Evolutionary conservation across 2,113 vertebrate species (phyloP), one percentile per base, ranked within the genome.

Genomic region (Rhombomys opimus): DNA sequence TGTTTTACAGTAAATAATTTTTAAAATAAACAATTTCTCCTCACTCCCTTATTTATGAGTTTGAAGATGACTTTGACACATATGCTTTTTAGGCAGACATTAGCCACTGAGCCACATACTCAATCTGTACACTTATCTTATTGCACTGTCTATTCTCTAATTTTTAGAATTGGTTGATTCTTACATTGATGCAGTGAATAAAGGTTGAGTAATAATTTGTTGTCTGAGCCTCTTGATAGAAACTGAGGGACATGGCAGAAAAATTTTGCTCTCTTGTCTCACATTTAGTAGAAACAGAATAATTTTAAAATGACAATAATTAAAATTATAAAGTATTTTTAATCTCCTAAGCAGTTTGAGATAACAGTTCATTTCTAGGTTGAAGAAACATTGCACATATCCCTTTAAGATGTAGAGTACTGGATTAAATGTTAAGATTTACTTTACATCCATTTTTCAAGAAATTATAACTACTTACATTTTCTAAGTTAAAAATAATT

Each of bases 401-500:
- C 89, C n/a, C 81, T 92, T 30, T 95, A 85, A 75, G 7, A 68
- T n/a, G 22, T 59, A 75, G 63, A 91, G 20, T 85, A 88, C 65
- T 27, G 23, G 81, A 95, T n/a, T 92, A 70, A 70, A 17, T n/a
- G 18, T n/a, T 70, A n/a, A n/a, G 13, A 72, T 72, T 73, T 73
- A 38, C 70, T 73, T 38, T 70, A 38, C 15, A n/a, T 72, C 18
- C 9, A 72, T 73, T 73, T 73, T 90, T 38, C 61, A 77, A 81
- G 52, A 94, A 75, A 72, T 92, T 92, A 2, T 73, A 94, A 68
- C 54, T 93, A 32, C 27, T 87, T 22, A 76, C 50, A 46, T 65
- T 91, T 81, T 82, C 70, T 92, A 10, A 92, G 86, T 4, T 84
- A 50, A n/a, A 95, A 93, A 77, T 87, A 57, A 11, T 57, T 14